These are phyloP conservation scores for Cephalopterus ornatus DNA, from an alignment of 2,113 vertebrate species.

Conservation along the genomic window DNA sequence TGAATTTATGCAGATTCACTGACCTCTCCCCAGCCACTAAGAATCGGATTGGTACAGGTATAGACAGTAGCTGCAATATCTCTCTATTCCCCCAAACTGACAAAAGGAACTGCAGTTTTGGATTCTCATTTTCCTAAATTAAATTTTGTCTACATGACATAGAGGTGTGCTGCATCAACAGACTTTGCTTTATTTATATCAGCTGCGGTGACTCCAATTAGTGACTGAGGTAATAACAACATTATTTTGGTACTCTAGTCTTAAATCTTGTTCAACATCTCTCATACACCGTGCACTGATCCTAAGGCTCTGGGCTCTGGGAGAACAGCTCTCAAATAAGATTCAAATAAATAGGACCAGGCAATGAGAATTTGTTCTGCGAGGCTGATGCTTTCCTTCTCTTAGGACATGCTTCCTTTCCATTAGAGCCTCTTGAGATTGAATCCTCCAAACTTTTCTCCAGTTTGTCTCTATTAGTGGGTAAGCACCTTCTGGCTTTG, in stretches of 20 bases:
- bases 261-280: background rate
- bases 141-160: background rate
- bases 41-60: background rate
- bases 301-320: background rate
- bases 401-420: background rate
- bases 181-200: background rate
- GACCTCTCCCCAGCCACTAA: background rate
- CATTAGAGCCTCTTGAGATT: background rate
- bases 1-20: background rate
- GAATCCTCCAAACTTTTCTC: background rate
- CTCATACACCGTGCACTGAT: background rate
- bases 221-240: background rate
- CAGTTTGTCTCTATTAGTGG: background rate
- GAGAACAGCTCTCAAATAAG: background rate
- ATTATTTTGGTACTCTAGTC: background rate
- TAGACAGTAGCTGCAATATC: background rate
- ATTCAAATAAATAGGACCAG: background rate
- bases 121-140: background rate
- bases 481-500: background rate
- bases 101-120: background rate
- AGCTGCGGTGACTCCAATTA: background rate
- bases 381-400: background rate
- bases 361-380: background rate
- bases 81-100: background rate
- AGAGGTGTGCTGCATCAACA: background rate